These are phyloP conservation scores for Ernsta delagoae DNA, from an alignment of 2,888 invertebrate genomes.

Conservation along the genomic window DNA sequence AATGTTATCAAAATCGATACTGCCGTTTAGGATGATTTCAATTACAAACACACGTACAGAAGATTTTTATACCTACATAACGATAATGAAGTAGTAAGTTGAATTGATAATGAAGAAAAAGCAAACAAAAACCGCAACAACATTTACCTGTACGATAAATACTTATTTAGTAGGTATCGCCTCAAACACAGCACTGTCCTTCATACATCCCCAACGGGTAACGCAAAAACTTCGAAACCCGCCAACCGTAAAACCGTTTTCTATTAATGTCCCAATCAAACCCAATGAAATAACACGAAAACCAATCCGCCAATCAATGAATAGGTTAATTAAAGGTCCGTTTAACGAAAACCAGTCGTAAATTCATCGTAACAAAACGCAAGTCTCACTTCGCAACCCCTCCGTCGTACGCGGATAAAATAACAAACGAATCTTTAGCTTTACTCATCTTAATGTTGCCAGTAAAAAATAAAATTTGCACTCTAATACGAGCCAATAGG, in stretches of 20 bases:
- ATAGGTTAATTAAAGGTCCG: not conserved
- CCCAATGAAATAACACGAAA: not conserved
- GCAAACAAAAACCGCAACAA: too few relatives aligned
- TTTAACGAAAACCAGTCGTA: conserved; percentile 23
- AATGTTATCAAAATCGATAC: too few relatives aligned
- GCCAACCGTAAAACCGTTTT: not conserved
- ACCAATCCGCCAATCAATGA: not conserved
- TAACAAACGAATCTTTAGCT: conserved; percentile 3
- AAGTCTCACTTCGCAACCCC: conserved; percentile 13
- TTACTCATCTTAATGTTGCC: conserved; percentile 5
- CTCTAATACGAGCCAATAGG: conserved; percentile 6
- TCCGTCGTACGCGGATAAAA: conserved; percentile 7
- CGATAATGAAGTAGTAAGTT: too few relatives aligned
- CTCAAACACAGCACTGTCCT: too few relatives aligned
- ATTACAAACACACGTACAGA: too few relatives aligned
- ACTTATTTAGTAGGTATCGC: too few relatives aligned
- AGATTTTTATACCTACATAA: too few relatives aligned
- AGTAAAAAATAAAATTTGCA: not conserved
- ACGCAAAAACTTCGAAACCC: too few relatives aligned
- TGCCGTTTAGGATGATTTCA: too few relatives aligned
- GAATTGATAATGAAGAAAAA: too few relatives aligned
- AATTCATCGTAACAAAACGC: conserved; percentile 18
- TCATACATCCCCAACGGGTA: too few relatives aligned
- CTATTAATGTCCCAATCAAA: not conserved
- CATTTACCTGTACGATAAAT: too few relatives aligned